These are phyloP conservation scores for Prietella phreatophila DNA, from an alignment of 2,113 vertebrate species.

Conservation along the genomic window DNA sequence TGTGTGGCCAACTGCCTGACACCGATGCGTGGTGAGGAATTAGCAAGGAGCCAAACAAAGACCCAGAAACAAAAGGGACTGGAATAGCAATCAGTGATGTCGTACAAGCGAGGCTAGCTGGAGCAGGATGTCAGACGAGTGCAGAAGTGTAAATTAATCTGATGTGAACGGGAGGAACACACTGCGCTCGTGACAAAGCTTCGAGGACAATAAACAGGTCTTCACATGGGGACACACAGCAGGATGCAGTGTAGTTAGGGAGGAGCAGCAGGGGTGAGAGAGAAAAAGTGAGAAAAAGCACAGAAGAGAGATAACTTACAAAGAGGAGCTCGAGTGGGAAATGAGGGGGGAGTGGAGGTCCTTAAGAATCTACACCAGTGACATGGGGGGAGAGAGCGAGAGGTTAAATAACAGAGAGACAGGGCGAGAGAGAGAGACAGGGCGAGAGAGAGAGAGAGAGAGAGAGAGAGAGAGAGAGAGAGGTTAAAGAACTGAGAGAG, in stretches of 20 bases:
- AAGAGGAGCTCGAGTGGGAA: slow-evolving; percentile 62
- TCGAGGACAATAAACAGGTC: background rate
- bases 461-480: too few species aligned
- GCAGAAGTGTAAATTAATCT: background rate
- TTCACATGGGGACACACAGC: slow-evolving; percentile 16
- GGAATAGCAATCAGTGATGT: slow-evolving; percentile 54
- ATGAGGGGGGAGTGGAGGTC: slow-evolving; percentile 53
- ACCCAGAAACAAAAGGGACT: slow-evolving; percentile 54
- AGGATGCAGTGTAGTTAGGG: slow-evolving; percentile 10
- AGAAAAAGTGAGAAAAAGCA: slow-evolving; percentile 5
- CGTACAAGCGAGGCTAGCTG: slow-evolving; percentile 47
- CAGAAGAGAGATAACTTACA: slow-evolving; percentile 64
- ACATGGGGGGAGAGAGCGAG: slow-evolving; percentile 48
- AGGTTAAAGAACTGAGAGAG: too few species aligned
- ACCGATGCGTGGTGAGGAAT: slow-evolving; percentile 56
- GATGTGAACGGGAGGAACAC: background rate
- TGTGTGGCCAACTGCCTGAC: background rate
- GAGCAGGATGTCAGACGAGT: background rate
- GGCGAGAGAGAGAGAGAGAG: slow-evolving; percentile 16
- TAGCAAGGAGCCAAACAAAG: slow-evolving; percentile 46
- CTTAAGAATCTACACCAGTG: slow-evolving; percentile 69
- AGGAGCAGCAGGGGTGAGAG: background rate
- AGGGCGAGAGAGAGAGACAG: background rate
- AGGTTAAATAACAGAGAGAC: slow-evolving; percentile 48
- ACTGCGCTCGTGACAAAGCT: background rate